A percentile compares a stretch with the other conserved stretches of the same genome.
Evolutionary conservation across 2,113 vertebrate species (phyloP).

Genomic region (Pseudopipra pipra): DNA sequence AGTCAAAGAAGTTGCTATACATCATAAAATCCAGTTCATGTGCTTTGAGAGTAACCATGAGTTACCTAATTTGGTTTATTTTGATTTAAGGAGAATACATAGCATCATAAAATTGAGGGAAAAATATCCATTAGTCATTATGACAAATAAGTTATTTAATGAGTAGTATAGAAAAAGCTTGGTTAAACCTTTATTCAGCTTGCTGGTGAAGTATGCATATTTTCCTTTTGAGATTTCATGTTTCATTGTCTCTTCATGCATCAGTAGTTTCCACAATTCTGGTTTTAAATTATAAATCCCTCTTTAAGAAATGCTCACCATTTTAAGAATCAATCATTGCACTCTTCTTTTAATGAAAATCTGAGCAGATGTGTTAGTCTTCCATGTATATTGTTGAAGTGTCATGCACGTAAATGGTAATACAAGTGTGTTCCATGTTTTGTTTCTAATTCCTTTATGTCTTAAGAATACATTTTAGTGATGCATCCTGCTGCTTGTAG

Average conservation of each 20-base stretch:
- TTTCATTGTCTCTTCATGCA: constrained; percentile 71
- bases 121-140: constrained; percentile 71
- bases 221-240: constrained; percentile 65
- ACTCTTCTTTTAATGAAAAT: constrained; percentile 64
- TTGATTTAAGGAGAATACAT: constrained; percentile 73
- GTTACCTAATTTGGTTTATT: constrained; percentile 73
- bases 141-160: constrained; percentile 67
- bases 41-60: constrained; percentile 71
- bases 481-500: constrained; percentile 66
- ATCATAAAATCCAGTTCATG: constrained; percentile 72
- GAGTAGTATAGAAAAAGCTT: constrained; percentile 61
- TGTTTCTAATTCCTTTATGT: constrained; percentile 72
- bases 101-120: constrained; percentile 63
- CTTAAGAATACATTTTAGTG: constrained; percentile 66
- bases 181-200: constrained; percentile 69
- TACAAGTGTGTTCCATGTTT: constrained; percentile 53
- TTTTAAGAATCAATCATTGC: constrained; percentile 68
- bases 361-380: constrained; percentile 61
- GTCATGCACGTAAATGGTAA: constrained; percentile 52
- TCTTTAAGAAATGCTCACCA: constrained; percentile 71
- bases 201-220: constrained; percentile 66
- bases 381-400: constrained; percentile 51
- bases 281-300: constrained; percentile 67
- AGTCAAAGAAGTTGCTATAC: constrained; percentile 72
- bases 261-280: constrained; percentile 70